Percentiles rank a stretch among this genome's conserved stretches.
Conservation (phyloP, 1,140 invertebrate species). For the Elysia chlorotica region DNA sequence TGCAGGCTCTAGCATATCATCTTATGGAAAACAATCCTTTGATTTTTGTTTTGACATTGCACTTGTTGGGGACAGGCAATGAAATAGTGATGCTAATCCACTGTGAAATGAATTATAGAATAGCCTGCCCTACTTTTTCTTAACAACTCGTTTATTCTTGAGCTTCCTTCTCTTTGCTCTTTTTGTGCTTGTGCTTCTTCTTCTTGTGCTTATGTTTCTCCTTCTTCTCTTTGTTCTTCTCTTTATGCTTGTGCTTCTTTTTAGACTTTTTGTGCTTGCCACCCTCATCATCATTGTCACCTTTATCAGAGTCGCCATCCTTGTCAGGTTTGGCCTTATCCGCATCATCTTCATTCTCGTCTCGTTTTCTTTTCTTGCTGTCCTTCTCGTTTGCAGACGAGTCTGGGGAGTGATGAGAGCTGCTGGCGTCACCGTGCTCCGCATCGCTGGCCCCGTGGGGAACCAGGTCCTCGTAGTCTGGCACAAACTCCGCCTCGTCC, state of each 20-base stretch:
- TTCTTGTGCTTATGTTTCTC: conserved; percentile 21
- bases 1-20: too few relatives aligned
- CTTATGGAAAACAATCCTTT: too few relatives aligned
- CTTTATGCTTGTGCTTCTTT: conserved; percentile 6
- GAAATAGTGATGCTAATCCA: too few relatives aligned
- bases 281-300: background rate
- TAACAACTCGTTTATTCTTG: too few relatives aligned
- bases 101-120: too few relatives aligned
- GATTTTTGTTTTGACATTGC: too few relatives aligned
- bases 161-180: conserved; percentile 9
- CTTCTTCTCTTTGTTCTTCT: conserved; percentile 12
- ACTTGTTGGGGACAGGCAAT: too few relatives aligned
- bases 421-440: background rate
- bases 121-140: too few relatives aligned
- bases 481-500: conserved; percentile 52
- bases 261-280: conserved; percentile 8
- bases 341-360: background rate
- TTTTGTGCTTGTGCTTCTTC: conserved; percentile 22
- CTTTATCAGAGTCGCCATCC: background rate
- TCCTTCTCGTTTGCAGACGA: conserved; percentile 2
- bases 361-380: background rate
- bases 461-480: conserved; percentile 47
- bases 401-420: conserved; percentile 5
- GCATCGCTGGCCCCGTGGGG: background rate
- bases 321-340: too few relatives aligned